These are phyloP conservation scores for Echinarachnius parma DNA, from an alignment of 53 echinoderm and acorn worm genomes.

Conservation along the genomic window DNA sequence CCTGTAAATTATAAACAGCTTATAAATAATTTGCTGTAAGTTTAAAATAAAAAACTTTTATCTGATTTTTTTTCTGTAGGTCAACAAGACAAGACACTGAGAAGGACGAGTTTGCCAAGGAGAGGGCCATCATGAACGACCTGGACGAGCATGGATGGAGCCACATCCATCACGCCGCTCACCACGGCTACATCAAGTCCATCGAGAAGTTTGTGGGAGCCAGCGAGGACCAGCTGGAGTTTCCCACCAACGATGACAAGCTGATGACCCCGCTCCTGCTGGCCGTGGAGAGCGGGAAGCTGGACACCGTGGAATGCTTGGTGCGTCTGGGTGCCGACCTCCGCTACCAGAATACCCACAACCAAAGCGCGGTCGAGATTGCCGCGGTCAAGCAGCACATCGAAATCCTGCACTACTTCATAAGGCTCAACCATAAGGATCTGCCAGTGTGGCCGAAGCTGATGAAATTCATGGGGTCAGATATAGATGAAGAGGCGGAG, in stretches of 20 bases:
- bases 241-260: conserved; percentile 86
- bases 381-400: conserved; percentile 65
- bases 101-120: conserved; percentile 98
- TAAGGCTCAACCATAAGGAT: conserved; percentile 70
- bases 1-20: no score
- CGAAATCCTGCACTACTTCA: conserved; percentile 75
- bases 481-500: conserved; percentile 82
- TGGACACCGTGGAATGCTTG: conserved; percentile 81
- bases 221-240: conserved; percentile 95
- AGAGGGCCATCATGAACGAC: conserved; percentile 96
- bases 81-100: conserved; percentile 72
- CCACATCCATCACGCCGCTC: conserved; percentile 97
- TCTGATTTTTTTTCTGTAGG: conserved; percentile 19
- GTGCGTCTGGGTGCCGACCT: conserved; percentile 83
- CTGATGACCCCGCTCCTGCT: conserved; percentile 90
- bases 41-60: no score
- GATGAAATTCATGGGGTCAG: conserved; percentile 73
- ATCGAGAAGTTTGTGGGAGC: conserved; percentile 92
- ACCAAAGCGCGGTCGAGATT: conserved; percentile 75
- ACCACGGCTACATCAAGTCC: conserved; percentile 88
- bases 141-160: conserved; percentile 97
- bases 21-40: no score
- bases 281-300: conserved; percentile 87
- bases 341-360: conserved; percentile 77
- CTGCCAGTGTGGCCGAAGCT: conserved; percentile 80